phyloP scores from a whole-genome alignment of 2,888 invertebrate genomes.

The Melanchra persicariae region DNA sequence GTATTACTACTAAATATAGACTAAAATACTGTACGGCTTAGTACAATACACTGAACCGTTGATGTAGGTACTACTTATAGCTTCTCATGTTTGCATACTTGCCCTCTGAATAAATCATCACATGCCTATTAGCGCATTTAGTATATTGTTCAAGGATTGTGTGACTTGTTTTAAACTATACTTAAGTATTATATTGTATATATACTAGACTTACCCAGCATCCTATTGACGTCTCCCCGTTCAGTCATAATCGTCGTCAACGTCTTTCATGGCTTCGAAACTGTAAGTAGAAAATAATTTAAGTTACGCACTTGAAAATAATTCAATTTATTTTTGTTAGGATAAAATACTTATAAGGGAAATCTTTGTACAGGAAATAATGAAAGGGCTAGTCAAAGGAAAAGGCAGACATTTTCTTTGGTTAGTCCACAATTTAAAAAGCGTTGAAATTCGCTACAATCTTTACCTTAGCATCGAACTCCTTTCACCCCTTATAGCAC shows the following conservation, averaged over 20 bases:
- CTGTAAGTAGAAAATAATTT: constrained; percentile 68
- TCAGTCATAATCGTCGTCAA: constrained; percentile 88
- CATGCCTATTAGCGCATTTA: constrained; percentile 32
- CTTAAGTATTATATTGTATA: constrained; percentile 31
- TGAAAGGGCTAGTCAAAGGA: neutral
- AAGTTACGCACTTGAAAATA: constrained; percentile 19
- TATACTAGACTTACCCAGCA: constrained; percentile 87
- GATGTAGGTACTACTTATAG: neutral
- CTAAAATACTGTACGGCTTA: neutral
- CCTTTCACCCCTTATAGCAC: constrained; percentile 68
- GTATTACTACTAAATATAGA: neutral
- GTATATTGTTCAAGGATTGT: constrained; percentile 18
- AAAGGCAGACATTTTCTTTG: neutral
- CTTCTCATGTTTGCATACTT: neutral
- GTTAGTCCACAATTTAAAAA: neutral
- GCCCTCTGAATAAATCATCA: constrained; percentile 4
- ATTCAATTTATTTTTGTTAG: neutral
- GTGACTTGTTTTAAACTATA: neutral
- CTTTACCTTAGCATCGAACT: constrained; percentile 78
- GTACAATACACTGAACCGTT: neutral
- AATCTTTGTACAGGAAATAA: neutral
- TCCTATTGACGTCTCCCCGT: constrained; percentile 86
- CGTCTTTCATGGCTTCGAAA: constrained; percentile 82
- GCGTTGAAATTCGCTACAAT: constrained; percentile 43
- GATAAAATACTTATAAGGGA: neutral